Percentiles rank a stretch among this genome's conserved stretches.
phyloP scores from a whole-genome alignment of 2,888 invertebrate species.

The Acleris emargana region DNA sequence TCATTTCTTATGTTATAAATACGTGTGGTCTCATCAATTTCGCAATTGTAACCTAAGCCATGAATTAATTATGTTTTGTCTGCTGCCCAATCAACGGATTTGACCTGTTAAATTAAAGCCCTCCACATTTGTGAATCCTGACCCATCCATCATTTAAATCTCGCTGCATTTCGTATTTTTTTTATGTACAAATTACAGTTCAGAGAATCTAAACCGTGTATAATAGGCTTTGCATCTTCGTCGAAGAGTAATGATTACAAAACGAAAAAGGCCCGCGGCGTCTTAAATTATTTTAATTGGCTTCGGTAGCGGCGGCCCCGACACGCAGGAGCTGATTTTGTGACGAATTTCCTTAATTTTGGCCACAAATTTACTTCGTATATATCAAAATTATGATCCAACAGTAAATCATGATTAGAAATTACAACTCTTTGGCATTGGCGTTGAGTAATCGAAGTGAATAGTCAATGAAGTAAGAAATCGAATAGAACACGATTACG shows the following conservation, averaged over 20 bases:
- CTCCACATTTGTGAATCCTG: slow-evolving; percentile 27
- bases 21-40: slow-evolving; percentile 14
- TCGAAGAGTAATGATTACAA: slow-evolving; percentile 80
- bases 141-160: slow-evolving; percentile 39
- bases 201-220: slow-evolving; percentile 74
- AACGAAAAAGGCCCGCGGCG: slow-evolving; percentile 79
- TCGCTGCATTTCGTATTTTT: slow-evolving; percentile 50
- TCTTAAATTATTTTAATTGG: slow-evolving; percentile 84
- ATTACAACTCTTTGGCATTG: slow-evolving; percentile 3
- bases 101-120: slow-evolving; percentile 23
- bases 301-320: slow-evolving; percentile 78
- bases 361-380: slow-evolving; percentile 35
- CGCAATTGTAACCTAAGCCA: slow-evolving; percentile 14
- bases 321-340: slow-evolving; percentile 47
- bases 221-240: slow-evolving; percentile 77
- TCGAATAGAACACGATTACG: slow-evolving; percentile 5
- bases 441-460: slow-evolving; percentile 17
- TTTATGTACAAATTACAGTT: slow-evolving; percentile 72
- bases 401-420: slow-evolving; percentile 2
- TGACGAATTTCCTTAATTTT: slow-evolving; percentile 44
- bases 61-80: slow-evolving; percentile 23
- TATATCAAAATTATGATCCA: slow-evolving; percentile 7
- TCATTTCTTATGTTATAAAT: slow-evolving; percentile 11
- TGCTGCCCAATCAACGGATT: slow-evolving; percentile 17
- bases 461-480: slow-evolving; percentile 10